These are phyloP conservation scores for Hirundo rustica DNA, from an alignment of 2,797 vertebrate species.

Conservation along the genomic window DNA sequence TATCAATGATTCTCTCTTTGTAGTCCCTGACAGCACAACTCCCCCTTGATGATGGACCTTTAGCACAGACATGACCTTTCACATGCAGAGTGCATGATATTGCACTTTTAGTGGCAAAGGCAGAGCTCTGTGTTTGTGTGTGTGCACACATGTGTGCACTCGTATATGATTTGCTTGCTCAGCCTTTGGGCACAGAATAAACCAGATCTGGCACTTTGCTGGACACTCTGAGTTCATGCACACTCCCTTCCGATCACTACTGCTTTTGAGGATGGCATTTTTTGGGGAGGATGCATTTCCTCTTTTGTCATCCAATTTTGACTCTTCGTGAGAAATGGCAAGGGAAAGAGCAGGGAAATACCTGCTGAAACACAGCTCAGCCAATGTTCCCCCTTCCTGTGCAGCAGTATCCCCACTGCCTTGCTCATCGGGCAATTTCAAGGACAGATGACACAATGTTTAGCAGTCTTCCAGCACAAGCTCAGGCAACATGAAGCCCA, in stretches of 20 bases:
- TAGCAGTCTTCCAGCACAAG: neutral
- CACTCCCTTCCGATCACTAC: neutral
- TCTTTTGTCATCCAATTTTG: neutral
- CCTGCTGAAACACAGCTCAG: neutral
- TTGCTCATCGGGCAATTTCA: neutral
- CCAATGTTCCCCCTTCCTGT: neutral
- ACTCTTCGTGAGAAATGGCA: neutral
- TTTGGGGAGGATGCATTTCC: neutral
- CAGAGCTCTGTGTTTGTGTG: neutral
- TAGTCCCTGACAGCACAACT: neutral
- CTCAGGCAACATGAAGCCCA: accelerated
- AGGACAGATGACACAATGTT: neutral
- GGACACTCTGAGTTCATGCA: neutral
- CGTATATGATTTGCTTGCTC: neutral
- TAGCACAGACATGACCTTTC: neutral
- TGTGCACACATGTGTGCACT: accelerated
- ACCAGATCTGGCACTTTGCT: neutral
- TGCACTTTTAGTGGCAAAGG: neutral
- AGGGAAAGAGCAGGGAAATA: neutral
- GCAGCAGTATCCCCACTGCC: accelerated
- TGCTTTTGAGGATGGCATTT: neutral
- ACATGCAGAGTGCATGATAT: neutral
- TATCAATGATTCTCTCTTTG: neutral
- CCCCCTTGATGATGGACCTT: neutral
- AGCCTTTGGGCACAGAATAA: neutral